Base-by-base conservation (phyloP, 2,888 invertebrate genomes). In the Lasioglossum malachurum region DNA sequence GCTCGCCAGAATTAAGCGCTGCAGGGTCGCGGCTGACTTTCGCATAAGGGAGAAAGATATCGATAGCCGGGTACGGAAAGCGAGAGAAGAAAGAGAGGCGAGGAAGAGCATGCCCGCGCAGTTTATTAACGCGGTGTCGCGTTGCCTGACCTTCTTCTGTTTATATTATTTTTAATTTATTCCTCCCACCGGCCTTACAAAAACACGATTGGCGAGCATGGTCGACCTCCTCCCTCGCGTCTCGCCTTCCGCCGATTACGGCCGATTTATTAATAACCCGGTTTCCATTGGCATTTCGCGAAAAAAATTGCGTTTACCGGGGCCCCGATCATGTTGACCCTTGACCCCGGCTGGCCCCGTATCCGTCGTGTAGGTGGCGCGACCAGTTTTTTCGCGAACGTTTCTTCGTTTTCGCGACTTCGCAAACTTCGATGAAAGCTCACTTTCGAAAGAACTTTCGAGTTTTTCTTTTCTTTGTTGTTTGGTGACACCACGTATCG, bases 221-320 rank as follows among this genome's bases (percentile, higher is more conserved):
- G 71, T 82, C 76, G 46, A 35, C 57, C 53, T 38, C 60, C 53
- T 27, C 71, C n/a, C 46, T 14, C 44, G 27, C 12, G 35, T 10
- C 46, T 81, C 53, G 4, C 38, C 10, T 16, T 86, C 87, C 86
- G 83, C 87, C 91, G 64, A 64, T 64, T 64, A 35, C 31, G 19
- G 16, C 31, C 64, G 92, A 93, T 94, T 93, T 93, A 93, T 93
- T 93, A 93, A 94, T 94, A 93, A 94, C 90, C 91, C 90, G 91
- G 91, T 92, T 93, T 91, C 92, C 93, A 93, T 93, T 93, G 92
- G 91, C 92, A 89, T 90, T 89, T 87, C 88, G 88, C 87, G 88
- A 75, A 46, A 74, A 92, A 92, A 92, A 91, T 93, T 88, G 88
- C 92, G 88, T 89, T 92, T 88, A 91, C 89, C 84, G 89, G 60